Conservation (phyloP, 2,113 vertebrate species). For the Vicugna pacos region DNA sequence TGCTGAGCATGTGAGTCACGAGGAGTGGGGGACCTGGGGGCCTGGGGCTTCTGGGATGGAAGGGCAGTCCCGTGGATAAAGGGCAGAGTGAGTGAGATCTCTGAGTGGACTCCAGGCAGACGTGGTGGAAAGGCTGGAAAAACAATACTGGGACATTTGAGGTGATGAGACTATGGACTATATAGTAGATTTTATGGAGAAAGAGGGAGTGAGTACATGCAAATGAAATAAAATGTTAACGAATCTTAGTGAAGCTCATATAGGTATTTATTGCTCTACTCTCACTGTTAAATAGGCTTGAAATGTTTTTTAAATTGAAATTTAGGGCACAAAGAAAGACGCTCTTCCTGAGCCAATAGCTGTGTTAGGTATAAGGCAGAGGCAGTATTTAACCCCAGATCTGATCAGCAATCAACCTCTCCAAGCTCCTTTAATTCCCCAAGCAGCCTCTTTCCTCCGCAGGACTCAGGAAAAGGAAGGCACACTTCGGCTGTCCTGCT, state of each 20-base stretch:
- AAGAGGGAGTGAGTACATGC: neutral
- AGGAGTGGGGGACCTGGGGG: accelerated
- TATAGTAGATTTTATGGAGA: neutral
- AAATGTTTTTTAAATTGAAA: neutral
- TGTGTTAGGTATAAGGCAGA: neutral
- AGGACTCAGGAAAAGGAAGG: neutral
- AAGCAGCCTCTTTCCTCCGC: too few relatives aligned
- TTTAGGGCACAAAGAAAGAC: neutral
- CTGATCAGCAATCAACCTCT: neutral
- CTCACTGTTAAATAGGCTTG: neutral
- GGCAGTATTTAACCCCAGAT: neutral
- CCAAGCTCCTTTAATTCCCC: neutral
- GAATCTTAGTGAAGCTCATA: neutral
- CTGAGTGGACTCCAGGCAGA: neutral
- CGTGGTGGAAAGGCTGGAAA: neutral
- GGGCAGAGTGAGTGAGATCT: neutral
- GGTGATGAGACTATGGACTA: neutral
- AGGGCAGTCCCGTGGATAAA: neutral
- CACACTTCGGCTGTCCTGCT: neutral
- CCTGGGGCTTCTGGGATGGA: neutral
- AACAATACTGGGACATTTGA: neutral
- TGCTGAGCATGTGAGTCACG: too few relatives aligned
- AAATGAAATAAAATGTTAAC: neutral
- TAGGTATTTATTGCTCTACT: neutral
- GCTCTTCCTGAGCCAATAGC: neutral